Evolutionary conservation across 37 sponge, comb jelly and placozoan species (phyloP), one percentile per base, ranked within the genome.

Genomic region (Beroe forskalii): DNA sequence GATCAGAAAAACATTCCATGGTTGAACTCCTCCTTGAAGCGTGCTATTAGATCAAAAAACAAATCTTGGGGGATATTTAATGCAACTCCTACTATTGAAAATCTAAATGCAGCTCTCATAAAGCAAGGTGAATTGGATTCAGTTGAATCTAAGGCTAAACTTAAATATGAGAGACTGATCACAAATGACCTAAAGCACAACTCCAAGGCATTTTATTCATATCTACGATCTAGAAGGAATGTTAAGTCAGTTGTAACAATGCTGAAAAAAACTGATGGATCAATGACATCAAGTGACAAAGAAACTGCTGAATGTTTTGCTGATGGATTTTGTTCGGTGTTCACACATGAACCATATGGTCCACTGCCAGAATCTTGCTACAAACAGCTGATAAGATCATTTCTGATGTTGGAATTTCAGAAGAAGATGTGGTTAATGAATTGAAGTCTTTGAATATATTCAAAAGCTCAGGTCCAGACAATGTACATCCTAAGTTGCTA

Each of bases 281-380:
- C 66, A 22, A 4, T 30, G 3, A 64, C 66, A 64, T 4, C 66
- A 4, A 30, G 20, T 23, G 66, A 64, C 66, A n/a, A 23, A 22
- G 66, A 64, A 22, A 64, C 66, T 64, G 66, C 66, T n/a, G 66
- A 64, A 22, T 64, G 66, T 22, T 64, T 64, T 27, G 25, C 66
- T n/a, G 66, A 64, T 6, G 66, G 20, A n/a, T 64, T 64, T 64
- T 4, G 25, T 64, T 64, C 66, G 4, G 66, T 64, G 4, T 64
- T 64, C 17, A 23, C 17, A 23, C 25, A 27, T n/a, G 66, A 64
- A 22, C 66, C 66, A 23, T 23, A n/a, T 64, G 66, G 66, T 8
- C 66, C 66, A 22, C 66, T 64, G 4, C 66, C 66, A n/a, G n/a
- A n/a, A n/a, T n/a, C n/a, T n/a, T n/a, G n/a, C n/a, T n/a, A n/a